A percentile compares a stretch with the other conserved stretches of the same genome.
These are phyloP conservation scores for Metallyticus violacea DNA, from an alignment of 2,888 invertebrate species.

Conservation along the genomic window DNA sequence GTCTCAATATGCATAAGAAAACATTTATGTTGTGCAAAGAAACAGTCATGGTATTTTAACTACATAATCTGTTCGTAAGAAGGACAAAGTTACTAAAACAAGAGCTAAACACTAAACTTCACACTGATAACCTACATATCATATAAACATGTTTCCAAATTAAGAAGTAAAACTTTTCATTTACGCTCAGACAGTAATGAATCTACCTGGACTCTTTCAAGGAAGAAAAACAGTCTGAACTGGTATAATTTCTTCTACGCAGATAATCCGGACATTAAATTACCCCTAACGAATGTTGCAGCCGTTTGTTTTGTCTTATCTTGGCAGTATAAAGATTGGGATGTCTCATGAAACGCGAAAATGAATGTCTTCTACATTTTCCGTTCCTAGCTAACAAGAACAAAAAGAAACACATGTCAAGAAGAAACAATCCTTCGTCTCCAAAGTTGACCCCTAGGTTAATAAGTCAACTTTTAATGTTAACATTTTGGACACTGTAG, in stretches of 20 bases:
- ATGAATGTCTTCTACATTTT: neutral
- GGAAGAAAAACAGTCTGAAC: neutral
- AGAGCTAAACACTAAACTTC: too few species aligned
- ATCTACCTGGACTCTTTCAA: neutral
- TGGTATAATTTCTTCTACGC: neutral
- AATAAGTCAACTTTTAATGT: too few species aligned
- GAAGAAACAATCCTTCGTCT: neutral
- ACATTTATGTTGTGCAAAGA: too few species aligned
- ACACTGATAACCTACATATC: too few species aligned
- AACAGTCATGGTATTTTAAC: too few species aligned
- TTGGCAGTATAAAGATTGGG: neutral
- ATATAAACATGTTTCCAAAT: too few species aligned
- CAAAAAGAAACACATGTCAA: neutral
- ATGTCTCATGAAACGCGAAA: neutral
- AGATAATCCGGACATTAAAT: neutral
- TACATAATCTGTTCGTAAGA: too few species aligned
- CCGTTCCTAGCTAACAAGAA: neutral
- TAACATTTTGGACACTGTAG: too few species aligned
- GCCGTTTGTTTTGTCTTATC: neutral
- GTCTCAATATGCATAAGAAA: too few species aligned
- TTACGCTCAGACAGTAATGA: neutral
- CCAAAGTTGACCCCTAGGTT: too few species aligned
- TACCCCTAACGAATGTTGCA: neutral
- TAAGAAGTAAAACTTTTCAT: too few species aligned
- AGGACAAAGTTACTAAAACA: too few species aligned